Base-by-base conservation (phyloP, 2,888 invertebrate species). In the Apocheima hispidaria region DNA sequence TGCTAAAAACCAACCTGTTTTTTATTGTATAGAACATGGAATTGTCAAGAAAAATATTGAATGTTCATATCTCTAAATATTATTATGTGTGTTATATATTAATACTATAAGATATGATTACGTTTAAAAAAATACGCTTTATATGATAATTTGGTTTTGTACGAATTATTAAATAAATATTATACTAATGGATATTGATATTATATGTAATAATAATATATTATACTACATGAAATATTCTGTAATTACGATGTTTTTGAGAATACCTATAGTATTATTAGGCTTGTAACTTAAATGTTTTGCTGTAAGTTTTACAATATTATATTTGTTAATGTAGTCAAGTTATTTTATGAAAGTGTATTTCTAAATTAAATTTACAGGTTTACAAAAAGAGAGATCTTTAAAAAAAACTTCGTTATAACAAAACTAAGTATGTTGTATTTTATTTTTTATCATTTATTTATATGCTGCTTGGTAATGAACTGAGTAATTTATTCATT, bases 51-150 rank as follows among this genome's bases (percentile, higher is more conserved):
- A 57, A 50, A 35, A 48, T 41, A 57, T 64, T 61, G 67, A 63
- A 58, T 63, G 65, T 65, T 68, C 69, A 65, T 66, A 69, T 67
- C 61, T 66, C 50, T 60, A 68, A 66, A 65, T 73, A 69, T 68
- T 68, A 68, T 68, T 66, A 70, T 65, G 66, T 69, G 65, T 46
- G 51, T 59, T 52, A 28, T 51, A 50, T 51, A 50, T 40, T 55
- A 38, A 28, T 46, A 57, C 21, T 52, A 73, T 55, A 49, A 62
- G 72, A 76, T 60, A 66, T 48, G 20, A 75, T 78, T 79, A 79
- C 79, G 81, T 79, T 79, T 58, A 70, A 69, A 71, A 61, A 61
- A 50, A 83, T 85, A 76, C 85, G 86, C 86, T 86, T 86, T 85
- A 84, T 75, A 75, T 51, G 49, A 69, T 63, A 72, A 67, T 74